Evolutionary conservation across 2,797 vertebrate species (phyloP), one percentile per base, ranked within the genome.

Genomic region (Bovichtus diacanthus): DNA sequence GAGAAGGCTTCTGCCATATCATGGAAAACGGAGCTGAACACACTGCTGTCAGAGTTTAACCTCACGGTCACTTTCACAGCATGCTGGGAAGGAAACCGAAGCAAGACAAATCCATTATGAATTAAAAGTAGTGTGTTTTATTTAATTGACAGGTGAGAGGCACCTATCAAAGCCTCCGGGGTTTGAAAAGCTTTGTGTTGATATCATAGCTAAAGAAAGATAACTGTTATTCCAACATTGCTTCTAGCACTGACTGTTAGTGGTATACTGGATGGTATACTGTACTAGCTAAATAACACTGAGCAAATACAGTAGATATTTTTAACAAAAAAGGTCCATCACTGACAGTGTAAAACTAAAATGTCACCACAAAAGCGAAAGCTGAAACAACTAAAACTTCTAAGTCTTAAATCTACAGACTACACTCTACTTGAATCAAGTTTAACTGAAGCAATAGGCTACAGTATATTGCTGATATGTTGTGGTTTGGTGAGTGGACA

Each of bases 11-110:
- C 47, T 66, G 46, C 34, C 12, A 62, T 58, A 58, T 64, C 36
- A 65, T 44, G 18, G 21, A n/a, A 66, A 66, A 66, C 38, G 58
- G 46, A 49, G 49, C 21, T 19, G 41, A 74, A 43, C 9, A 49
- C 47, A 59, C 8, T 62, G 44, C 44, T 55, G 16, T 63, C 41
- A 31, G 62, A 55, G 38, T 16, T 49, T 50, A 44, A 73, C 53
- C 34, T 73, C 27, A 13, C 55, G 54, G n/a, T 64, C 47, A 72
- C 62, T 55, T 70, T 78, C 29, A 68, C 62, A 74, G 54, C 12
- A 62, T 41, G 25, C 39, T 65, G 49, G 19, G 10, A 16, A 64
- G 10, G 49, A 62, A 69, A 53, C 6, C 1, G 31, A 54, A 55
- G 16, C 3, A 39, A 74, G 39, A 64, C 27, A 58, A 71, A 63